A percentile compares a stretch with the other conserved stretches of the same genome.
These are phyloP conservation scores for Lamprologus callipterus DNA, from an alignment of 2,113 vertebrate genomes.

Conservation along the genomic window DNA sequence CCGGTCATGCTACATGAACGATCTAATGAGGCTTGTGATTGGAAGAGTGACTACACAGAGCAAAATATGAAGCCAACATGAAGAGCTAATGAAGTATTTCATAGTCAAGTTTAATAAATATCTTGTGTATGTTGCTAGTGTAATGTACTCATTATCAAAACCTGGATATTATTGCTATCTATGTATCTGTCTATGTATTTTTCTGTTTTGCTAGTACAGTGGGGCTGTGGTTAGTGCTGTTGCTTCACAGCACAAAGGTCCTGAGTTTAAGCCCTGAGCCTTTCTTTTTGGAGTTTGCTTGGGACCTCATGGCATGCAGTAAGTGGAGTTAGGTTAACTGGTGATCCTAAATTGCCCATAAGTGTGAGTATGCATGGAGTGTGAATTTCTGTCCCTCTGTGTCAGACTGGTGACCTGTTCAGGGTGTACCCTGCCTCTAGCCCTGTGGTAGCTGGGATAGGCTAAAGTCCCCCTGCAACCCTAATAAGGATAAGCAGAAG, in stretches of 20 bases:
- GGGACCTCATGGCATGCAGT: background rate
- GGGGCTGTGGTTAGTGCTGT: background rate
- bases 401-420: background rate
- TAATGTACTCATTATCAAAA: background rate
- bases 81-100: background rate
- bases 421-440: background rate
- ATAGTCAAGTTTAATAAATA: background rate
- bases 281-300: background rate
- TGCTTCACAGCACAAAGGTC: background rate
- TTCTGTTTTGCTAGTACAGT: background rate
- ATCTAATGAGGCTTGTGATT: constrained; percentile 42
- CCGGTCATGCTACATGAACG: constrained; percentile 16
- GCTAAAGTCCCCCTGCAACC: background rate
- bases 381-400: background rate
- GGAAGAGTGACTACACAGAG: background rate
- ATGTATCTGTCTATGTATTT: background rate
- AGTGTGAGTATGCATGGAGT: background rate
- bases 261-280: background rate
- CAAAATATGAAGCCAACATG: background rate
- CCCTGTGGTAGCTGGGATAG: background rate
- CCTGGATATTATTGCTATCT: background rate
- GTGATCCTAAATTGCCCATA: background rate
- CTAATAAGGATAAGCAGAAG: background rate
- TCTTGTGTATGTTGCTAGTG: background rate
- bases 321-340: background rate